Conservation (phyloP, 1,140 invertebrate species). For the Ooceraea biroi region DNA sequence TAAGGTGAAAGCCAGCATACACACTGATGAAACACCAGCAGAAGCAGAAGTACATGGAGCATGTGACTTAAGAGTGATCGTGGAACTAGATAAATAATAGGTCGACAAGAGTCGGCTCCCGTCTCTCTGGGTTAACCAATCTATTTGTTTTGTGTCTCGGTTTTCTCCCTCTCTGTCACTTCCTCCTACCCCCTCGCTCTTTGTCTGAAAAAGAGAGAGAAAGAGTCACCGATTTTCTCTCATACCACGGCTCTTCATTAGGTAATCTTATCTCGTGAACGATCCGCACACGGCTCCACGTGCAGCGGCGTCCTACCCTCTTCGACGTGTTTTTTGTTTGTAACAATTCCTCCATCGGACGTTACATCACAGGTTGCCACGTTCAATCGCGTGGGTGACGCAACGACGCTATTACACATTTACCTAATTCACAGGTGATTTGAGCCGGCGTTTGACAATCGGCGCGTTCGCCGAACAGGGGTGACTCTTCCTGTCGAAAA, state of each 20-base stretch:
- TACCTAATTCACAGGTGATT: not conserved
- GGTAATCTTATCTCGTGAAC: constrained; percentile 56
- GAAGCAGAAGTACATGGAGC: not conserved
- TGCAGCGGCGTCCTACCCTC: not conserved
- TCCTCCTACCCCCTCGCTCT: not conserved
- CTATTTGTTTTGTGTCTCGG: constrained; percentile 62
- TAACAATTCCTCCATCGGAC: not conserved
- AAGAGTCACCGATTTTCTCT: constrained; percentile 1
- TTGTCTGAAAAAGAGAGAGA: too few species aligned
- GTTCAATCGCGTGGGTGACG: not conserved
- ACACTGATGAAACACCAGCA: not conserved
- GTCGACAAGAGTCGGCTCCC: constrained; percentile 9
- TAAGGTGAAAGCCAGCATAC: not conserved
- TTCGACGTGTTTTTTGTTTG: not conserved
- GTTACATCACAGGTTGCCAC: not conserved
- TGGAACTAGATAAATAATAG: constrained; percentile 52
- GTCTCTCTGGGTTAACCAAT: constrained; percentile 65
- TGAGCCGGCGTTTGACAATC: not conserved
- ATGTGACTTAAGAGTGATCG: constrained; percentile 56
- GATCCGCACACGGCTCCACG: not conserved
- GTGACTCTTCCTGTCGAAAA: not conserved
- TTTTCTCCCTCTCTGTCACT: constrained; percentile 26
- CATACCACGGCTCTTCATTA: constrained; percentile 29
- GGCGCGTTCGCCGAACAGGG: not conserved
- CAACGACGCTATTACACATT: constrained; percentile 4